These are phyloP conservation scores for Tipula confusa DNA, from an alignment of 2,888 invertebrate genomes.

Conservation along the genomic window DNA sequence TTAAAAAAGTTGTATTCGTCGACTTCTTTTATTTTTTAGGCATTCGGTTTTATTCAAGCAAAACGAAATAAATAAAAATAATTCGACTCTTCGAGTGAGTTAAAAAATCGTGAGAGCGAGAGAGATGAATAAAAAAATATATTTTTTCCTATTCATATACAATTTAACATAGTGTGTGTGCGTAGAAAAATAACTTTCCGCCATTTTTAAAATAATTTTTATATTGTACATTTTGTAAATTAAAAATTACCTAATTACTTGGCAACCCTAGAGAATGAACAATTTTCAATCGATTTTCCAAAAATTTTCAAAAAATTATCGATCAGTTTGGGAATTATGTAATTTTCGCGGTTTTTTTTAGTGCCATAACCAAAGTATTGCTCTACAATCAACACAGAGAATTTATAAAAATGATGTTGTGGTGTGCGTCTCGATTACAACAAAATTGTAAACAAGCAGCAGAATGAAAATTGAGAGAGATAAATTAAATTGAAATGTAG, in stretches of 20 bases:
- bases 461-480: background rate
- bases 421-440: background rate
- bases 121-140: too few relatives aligned
- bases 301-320: background rate
- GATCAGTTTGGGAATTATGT: background rate
- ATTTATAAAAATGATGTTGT: background rate
- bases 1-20: background rate
- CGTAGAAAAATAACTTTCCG: background rate
- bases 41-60: background rate
- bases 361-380: background rate
- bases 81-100: too few relatives aligned
- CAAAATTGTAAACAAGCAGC: background rate
- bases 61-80: background rate
- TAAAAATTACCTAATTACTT: background rate
- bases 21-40: background rate
- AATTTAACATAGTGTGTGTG: background rate
- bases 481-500: background rate
- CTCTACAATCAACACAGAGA: slow-evolving; percentile 12
- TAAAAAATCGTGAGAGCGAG: too few relatives aligned
- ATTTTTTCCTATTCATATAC: background rate
- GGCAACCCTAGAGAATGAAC: background rate
- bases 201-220: background rate
- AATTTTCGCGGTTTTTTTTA: background rate
- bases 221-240: background rate
- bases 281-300: background rate